Base-by-base conservation (phyloP, 2,888 invertebrate genomes). In the Tenthredo distinguenda region DNA sequence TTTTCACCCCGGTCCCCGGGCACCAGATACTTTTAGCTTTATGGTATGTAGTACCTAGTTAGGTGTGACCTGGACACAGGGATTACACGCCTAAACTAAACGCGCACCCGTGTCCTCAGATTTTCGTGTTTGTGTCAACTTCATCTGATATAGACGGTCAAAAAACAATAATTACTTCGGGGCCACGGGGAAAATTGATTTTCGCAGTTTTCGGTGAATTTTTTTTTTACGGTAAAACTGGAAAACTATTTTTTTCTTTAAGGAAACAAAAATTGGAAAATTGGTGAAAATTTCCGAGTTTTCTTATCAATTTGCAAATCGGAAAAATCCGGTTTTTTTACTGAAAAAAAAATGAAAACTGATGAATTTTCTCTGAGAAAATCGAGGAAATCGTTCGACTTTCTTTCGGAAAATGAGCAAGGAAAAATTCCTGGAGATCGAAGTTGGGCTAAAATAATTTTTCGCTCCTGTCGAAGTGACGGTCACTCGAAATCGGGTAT, bases 1-100 rank as follows among this genome's bases (percentile, higher is more conserved):
- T 93, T 93, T 92, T 92, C 91, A 91, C 89, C 68, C 86, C 86
- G 89, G 89, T 91, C 91, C 91, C 90, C 43, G 7, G 10, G 15
- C 34, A 34, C 10, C 68, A 68, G 68, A 74, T 43, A 74, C 74
- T 68, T 68, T 68, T 12, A 34, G 68, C 68, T 68, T 68, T 68
- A 55, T 7, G 34, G 68, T 68, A 62, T 26, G 21, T 62, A 62
- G 18, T 31, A 34, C 68, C 47, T 47, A n/a, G 40, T 43, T 74
- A 40, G 74, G 74, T 40, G 43, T 31, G 40, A 40, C 74, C 74
- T 43, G 74, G 74, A 74, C 74, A 47, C 55, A 10, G 34, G 77
- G 77, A 77, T 77, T 77, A 77, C 77, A 55, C 77, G 77, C 12
- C 37, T 50, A 47, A 77, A 50, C 77, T 77, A 77, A 74, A 47